These are phyloP conservation scores for Strix occidentalis DNA, from an alignment of 2,797 vertebrate genomes.

Conservation along the genomic window DNA sequence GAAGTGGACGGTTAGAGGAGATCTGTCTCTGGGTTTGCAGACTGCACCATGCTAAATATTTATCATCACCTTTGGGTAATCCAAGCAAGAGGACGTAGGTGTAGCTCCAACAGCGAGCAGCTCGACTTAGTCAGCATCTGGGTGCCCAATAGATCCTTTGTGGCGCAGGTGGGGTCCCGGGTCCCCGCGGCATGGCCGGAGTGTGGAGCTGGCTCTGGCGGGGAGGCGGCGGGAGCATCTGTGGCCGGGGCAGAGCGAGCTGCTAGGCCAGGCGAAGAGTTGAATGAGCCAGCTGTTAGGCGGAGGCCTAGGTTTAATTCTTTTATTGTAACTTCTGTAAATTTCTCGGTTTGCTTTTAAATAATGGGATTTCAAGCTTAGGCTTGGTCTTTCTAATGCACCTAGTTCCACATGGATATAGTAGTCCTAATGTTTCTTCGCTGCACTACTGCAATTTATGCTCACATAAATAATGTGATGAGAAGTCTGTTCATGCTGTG, in stretches of 20 bases:
- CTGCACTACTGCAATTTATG: neutral
- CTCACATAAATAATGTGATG: no score
- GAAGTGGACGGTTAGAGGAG: neutral
- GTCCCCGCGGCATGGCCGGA: no score
- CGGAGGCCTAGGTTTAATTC: neutral
- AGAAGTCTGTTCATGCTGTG: neutral
- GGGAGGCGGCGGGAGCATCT: no score
- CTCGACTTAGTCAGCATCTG: neutral
- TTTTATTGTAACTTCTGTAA: neutral
- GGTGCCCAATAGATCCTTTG: no score
- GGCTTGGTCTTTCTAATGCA: neutral
- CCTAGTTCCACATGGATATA: neutral
- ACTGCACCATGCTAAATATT: neutral
- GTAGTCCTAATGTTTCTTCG: neutral
- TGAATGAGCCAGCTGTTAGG: neutral
- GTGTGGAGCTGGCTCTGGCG: no score
- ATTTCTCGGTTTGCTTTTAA: neutral
- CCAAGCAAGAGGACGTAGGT: neutral
- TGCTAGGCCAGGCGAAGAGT: neutral
- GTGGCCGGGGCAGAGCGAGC: neutral
- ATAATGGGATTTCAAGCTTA: neutral
- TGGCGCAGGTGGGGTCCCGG: no score
- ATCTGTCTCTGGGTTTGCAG: neutral
- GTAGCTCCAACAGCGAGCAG: neutral
- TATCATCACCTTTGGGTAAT: neutral